A percentile compares a stretch with the other conserved stretches of the same genome.
These are phyloP conservation scores for Imbricaverruca yamaguchii DNA, from an alignment of 2,888 invertebrate genomes.

Conservation along the genomic window DNA sequence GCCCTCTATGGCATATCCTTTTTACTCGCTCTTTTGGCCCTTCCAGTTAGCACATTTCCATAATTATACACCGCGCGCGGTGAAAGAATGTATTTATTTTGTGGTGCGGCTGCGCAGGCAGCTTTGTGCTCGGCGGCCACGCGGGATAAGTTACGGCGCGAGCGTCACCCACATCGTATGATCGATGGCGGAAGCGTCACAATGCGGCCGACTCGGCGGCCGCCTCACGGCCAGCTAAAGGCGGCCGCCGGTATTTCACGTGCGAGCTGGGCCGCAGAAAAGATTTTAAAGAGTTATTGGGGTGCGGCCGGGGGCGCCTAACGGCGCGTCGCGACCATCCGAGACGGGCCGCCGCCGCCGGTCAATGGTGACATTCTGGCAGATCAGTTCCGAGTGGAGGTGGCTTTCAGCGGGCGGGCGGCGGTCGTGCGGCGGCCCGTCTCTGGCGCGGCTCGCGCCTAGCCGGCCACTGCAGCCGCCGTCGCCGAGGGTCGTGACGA, in stretches of 20 bases:
- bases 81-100: conserved; percentile 15
- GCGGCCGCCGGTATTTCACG: neutral
- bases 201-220: neutral
- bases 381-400: neutral
- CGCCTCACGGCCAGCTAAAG: neutral
- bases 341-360: neutral
- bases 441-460: no score
- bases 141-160: neutral
- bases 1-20: neutral
- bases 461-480: no score
- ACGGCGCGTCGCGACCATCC: neutral
- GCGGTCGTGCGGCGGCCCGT: no score
- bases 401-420: neutral
- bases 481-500: no score
- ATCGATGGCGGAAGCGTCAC: neutral
- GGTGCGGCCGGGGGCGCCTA: neutral
- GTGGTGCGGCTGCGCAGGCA: neutral
- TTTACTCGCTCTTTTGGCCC: conserved; percentile 1
- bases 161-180: conserved; percentile 2
- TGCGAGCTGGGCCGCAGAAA: neutral
- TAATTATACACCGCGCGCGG: neutral
- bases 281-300: conserved; percentile 8
- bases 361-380: neutral
- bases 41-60: neutral
- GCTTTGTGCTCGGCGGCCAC: neutral